Evolutionary conservation across 2,888 invertebrate species (phyloP), one percentile per base, ranked within the genome.

Genomic region (Gymnosoma rotundatum): DNA sequence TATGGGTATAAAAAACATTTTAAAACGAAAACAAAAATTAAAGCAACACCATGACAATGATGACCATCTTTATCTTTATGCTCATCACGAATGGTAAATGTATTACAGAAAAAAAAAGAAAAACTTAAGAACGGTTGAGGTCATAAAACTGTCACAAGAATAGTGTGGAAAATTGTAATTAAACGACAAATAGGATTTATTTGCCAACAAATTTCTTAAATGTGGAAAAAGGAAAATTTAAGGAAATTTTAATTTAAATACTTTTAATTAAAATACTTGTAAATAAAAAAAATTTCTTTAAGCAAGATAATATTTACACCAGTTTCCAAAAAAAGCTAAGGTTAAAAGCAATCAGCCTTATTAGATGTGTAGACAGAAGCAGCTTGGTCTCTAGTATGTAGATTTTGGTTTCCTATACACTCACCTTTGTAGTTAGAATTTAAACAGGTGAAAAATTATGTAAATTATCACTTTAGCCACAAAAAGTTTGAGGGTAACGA

Each of bases 61-160:
- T 60, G 73, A 64, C 63, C 78, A 42, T 64, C 73, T 9, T 58
- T 74, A 67, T 73, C 7, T 58, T 61, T 9, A 6, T 52, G 18
- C 38, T 61, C 78, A 72, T 14, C 25, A 64, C 56, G 21, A 56
- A 63, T 70, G 50, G 36, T 25, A 52, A 56, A 64, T 12, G 20
- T 56, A n/a, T 38, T 21, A 5, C 25, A 32, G 6, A 32, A 32
- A 32, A 32, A 32, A 32, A 32, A 36, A 14, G 50, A n/a, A 58
- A 25, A 42, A 21, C 20, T 9, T 58, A 38, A 16, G 50, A 48
- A 70, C 64, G 79, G 75, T 67, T 66, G 79, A 79, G 79, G 70
- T 79, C 72, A 79, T 79, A 83, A 83, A 79, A 83, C 74, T 76
- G 79, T 83, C 79, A 83, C 79, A 79, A 78, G 74, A 78, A 83